phyloP scores from a whole-genome alignment of 2,888 invertebrate species.

The Dryobota labecula region DNA sequence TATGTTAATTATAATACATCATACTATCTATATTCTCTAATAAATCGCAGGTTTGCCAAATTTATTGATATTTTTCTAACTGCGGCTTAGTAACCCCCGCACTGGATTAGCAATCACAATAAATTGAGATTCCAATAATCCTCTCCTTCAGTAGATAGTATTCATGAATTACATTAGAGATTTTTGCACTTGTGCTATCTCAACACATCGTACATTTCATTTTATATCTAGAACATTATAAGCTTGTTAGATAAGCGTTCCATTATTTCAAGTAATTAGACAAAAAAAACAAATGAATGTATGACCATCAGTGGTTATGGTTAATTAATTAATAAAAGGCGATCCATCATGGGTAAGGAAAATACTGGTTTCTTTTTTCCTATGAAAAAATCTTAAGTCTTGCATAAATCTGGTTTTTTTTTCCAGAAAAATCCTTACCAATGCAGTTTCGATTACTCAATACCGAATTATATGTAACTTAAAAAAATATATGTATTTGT shows the following conservation, averaged over 20 bases:
- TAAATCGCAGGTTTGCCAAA: no score
- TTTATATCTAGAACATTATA: constrained; percentile 23
- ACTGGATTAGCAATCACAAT: neutral
- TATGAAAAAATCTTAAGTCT: neutral
- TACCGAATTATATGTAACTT: no score
- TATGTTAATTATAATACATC: no score
- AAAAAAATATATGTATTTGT: no score
- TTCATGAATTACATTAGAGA: constrained; percentile 8
- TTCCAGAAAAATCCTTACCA: neutral
- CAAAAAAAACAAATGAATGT: neutral
- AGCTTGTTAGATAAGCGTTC: neutral
- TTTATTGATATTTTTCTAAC: no score
- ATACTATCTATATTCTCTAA: no score
- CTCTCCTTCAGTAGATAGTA: neutral
- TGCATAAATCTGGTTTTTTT: neutral
- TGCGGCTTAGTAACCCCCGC: neutral
- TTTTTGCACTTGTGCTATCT: constrained; percentile 11
- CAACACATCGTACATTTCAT: constrained; percentile 16
- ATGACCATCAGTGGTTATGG: neutral
- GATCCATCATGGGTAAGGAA: neutral
- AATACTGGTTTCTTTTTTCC: neutral
- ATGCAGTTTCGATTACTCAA: neutral
- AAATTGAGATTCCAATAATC: neutral
- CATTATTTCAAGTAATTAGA: neutral
- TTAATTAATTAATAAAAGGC: neutral